phyloP scores from a whole-genome alignment of 2,113 vertebrate genomes.

The Megaceryle maxima region DNA sequence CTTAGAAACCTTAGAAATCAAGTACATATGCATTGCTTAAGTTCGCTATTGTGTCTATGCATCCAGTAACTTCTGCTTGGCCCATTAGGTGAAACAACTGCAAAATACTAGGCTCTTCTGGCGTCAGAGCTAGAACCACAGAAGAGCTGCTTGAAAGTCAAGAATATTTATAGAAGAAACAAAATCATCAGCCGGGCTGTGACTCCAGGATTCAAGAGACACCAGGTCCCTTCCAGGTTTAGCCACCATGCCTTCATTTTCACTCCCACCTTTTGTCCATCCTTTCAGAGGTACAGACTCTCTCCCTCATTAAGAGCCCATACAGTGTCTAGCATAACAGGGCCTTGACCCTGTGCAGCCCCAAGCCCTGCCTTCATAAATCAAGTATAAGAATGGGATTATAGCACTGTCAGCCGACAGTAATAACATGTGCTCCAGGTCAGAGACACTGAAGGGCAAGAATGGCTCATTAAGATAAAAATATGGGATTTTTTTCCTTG shows the following conservation, averaged over 20 bases:
- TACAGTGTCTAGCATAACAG: neutral
- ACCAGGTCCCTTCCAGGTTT: neutral
- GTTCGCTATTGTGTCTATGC: neutral
- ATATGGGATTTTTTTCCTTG: neutral
- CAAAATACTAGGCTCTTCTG: neutral
- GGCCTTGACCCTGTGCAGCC: neutral
- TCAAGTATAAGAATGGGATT: constrained; percentile 35
- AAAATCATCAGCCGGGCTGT: neutral
- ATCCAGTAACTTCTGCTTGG: neutral
- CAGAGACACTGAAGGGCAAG: neutral
- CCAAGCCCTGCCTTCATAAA: constrained; percentile 7
- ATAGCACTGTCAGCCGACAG: neutral
- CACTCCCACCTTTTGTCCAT: neutral
- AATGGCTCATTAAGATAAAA: constrained; percentile 36
- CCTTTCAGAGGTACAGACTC: neutral
- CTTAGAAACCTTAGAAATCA: constrained; percentile 11
- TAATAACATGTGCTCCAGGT: constrained; percentile 15
- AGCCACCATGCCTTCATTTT: neutral
- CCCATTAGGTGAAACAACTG: neutral
- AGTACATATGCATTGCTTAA: neutral
- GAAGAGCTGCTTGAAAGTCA: neutral
- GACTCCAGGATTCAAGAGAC: neutral
- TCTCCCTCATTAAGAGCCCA: neutral
- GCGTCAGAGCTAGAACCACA: neutral
- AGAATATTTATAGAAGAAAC: neutral